Conservation (phyloP, 30 jellyfish, hydroid and myxozoan species). For the Rhopilema esculentum region DNA sequence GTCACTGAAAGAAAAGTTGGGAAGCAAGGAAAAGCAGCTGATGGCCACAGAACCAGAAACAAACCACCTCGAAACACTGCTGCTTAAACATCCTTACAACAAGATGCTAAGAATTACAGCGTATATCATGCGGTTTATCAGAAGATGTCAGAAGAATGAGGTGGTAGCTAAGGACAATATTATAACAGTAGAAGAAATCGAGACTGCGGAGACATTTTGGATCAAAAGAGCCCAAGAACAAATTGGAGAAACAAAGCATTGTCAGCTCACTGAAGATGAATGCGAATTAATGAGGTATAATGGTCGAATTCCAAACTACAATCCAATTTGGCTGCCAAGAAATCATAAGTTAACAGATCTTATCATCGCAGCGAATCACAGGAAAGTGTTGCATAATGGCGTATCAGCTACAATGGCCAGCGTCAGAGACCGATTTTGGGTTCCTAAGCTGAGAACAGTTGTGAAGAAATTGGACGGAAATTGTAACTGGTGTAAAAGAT, state of each 20-base stretch:
- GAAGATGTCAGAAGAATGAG: constrained; percentile 6
- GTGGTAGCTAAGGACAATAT: not conserved
- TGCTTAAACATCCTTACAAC: constrained; percentile 24
- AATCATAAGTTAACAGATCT: not conserved
- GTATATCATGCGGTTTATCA: constrained; percentile 13
- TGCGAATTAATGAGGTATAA: constrained; percentile 41
- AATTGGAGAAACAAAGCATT: constrained; percentile 10
- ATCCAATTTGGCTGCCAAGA: constrained; percentile 59
- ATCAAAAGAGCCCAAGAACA: constrained; percentile 39
- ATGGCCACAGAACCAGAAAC: not conserved
- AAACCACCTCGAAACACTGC: constrained; percentile 2
- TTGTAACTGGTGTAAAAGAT: constrained; percentile 55
- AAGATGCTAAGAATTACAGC: too few relatives aligned
- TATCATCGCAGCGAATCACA: constrained; percentile 40
- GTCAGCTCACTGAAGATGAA: constrained; percentile 14
- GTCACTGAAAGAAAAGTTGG: not conserved
- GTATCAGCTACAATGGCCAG: constrained; percentile 43
- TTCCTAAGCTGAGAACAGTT: constrained; percentile 49
- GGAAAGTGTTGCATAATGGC: constrained; percentile 44
- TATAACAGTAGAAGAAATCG: constrained; percentile 57
- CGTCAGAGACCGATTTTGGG: constrained; percentile 45
- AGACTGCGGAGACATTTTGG: constrained; percentile 44
- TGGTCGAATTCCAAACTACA: constrained; percentile 47
- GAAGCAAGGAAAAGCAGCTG: constrained; percentile 15
- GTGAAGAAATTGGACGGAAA: constrained; percentile 22